A percentile compares a stretch with the other conserved stretches of the same genome.
Conservation (phyloP, 2,888 invertebrate genomes). For the Protodeltote pygarga region DNA sequence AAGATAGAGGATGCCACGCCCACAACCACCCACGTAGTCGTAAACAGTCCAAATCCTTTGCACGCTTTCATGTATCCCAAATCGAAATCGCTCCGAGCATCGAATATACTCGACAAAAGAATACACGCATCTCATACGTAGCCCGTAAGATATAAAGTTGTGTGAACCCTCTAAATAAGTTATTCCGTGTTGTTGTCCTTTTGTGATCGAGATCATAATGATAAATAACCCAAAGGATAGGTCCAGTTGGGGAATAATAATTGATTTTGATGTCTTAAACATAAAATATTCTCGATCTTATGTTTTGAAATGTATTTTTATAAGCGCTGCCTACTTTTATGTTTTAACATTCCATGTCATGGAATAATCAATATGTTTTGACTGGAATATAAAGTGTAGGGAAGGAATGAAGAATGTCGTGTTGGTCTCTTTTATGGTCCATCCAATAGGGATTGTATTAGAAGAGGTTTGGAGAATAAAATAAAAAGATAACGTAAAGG, state of each 20-base stretch:
- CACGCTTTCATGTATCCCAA: slow-evolving; percentile 86
- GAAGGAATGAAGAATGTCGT: slow-evolving; percentile 17
- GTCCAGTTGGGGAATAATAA: slow-evolving; percentile 82
- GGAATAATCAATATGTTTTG: slow-evolving; percentile 37
- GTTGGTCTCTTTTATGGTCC: slow-evolving; percentile 32
- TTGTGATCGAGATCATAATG: slow-evolving; percentile 84
- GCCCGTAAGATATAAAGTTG: slow-evolving; percentile 66
- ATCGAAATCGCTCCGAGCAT: slow-evolving; percentile 84
- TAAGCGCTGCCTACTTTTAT: slow-evolving; percentile 41
- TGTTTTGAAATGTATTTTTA: slow-evolving; percentile 58
- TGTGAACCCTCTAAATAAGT: slow-evolving; percentile 75
- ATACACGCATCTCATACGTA: slow-evolving; percentile 59
- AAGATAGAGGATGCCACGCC: slow-evolving; percentile 77
- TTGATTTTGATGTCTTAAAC: slow-evolving; percentile 86
- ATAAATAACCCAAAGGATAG: slow-evolving; percentile 84
- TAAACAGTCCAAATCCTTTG: slow-evolving; percentile 87
- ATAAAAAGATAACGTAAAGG: slow-evolving; percentile 45
- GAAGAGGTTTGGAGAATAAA: slow-evolving; percentile 22
- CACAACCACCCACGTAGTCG: slow-evolving; percentile 86
- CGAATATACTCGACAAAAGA: slow-evolving; percentile 54
- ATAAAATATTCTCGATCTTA: slow-evolving; percentile 70
- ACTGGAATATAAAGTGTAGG: slow-evolving; percentile 24
- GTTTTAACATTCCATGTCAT: slow-evolving; percentile 38
- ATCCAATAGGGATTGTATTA: slow-evolving; percentile 24
- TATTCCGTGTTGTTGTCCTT: slow-evolving; percentile 80